These are phyloP conservation scores for Oligia strigilis DNA, from an alignment of 2,888 invertebrate species.

Conservation along the genomic window DNA sequence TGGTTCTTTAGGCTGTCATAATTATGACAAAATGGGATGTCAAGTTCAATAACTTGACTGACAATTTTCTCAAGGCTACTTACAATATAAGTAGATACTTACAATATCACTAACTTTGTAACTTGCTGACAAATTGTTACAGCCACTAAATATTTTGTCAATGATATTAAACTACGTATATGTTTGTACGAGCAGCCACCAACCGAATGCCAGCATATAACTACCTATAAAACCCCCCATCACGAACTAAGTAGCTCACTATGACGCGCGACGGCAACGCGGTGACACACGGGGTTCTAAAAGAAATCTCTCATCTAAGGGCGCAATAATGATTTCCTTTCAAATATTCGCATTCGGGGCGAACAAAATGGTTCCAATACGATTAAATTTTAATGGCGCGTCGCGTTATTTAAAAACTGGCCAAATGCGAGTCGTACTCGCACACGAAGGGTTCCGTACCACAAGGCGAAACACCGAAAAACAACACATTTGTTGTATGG, in stretches of 20 bases:
- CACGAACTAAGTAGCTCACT: not conserved
- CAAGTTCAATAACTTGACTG: not conserved
- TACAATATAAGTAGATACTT: not conserved
- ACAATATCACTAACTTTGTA: not conserved
- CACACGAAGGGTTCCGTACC: too few relatives aligned
- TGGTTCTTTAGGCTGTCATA: not conserved
- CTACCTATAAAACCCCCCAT: not conserved
- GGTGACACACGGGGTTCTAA: constrained; percentile 16
- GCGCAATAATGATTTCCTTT: constrained; percentile 62
- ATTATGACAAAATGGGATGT: not conserved
- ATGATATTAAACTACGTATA: not conserved
- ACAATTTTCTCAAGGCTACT: not conserved
- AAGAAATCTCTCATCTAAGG: constrained; percentile 42
- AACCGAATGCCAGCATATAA: not conserved
- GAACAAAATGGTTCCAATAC: constrained; percentile 59
- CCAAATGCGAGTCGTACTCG: too few relatives aligned
- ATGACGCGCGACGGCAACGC: not conserved
- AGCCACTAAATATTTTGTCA: not conserved
- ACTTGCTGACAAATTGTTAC: not conserved
- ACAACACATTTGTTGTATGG: too few relatives aligned
- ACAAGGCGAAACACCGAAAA: too few relatives aligned
- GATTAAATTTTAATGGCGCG: constrained; percentile 45
- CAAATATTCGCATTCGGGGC: constrained; percentile 49
- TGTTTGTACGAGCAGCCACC: not conserved
- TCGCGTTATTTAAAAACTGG: constrained; percentile 59